Percentiles rank a stretch among this genome's conserved stretches.
These are phyloP conservation scores for Mus spicilegus DNA, from an alignment of 2,113 vertebrate species.

Conservation along the genomic window DNA sequence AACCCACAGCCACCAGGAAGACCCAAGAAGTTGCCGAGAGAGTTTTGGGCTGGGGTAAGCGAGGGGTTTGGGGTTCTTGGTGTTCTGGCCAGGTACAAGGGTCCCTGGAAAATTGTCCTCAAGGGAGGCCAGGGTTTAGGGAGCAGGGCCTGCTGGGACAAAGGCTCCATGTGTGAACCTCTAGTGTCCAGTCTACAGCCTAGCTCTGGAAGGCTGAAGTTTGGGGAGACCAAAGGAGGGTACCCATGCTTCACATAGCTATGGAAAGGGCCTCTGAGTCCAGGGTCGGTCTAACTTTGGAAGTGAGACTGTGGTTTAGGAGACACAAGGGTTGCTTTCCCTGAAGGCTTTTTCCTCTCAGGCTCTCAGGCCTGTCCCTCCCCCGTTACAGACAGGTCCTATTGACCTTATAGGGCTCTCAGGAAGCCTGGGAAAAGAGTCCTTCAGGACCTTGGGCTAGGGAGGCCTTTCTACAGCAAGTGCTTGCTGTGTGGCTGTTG, in stretches of 20 bases:
- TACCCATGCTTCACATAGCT: neutral
- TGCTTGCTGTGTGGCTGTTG: neutral
- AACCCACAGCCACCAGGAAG: neutral
- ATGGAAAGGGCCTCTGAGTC: neutral
- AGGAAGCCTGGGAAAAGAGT: neutral
- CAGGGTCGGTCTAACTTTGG: neutral
- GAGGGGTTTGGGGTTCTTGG: neutral
- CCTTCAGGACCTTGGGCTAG: neutral
- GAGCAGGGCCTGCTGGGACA: neutral
- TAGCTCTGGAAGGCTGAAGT: neutral
- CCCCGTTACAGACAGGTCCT: neutral
- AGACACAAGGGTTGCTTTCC: neutral
- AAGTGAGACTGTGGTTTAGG: constrained; percentile 12
- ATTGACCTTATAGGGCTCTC: neutral
- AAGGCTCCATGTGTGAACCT: neutral
- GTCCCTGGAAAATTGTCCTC: neutral
- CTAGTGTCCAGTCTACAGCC: neutral
- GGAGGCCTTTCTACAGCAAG: neutral
- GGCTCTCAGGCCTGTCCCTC: neutral
- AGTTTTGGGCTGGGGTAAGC: constrained; percentile 16
- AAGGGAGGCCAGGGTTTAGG: neutral
- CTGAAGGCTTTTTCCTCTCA: constrained; percentile 36
- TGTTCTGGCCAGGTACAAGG: neutral
- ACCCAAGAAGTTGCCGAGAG: neutral
- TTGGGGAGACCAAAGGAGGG: neutral